These are phyloP conservation scores for Anniella stebbinsi DNA, from an alignment of 2,797 vertebrate genomes.

Conservation along the genomic window DNA sequence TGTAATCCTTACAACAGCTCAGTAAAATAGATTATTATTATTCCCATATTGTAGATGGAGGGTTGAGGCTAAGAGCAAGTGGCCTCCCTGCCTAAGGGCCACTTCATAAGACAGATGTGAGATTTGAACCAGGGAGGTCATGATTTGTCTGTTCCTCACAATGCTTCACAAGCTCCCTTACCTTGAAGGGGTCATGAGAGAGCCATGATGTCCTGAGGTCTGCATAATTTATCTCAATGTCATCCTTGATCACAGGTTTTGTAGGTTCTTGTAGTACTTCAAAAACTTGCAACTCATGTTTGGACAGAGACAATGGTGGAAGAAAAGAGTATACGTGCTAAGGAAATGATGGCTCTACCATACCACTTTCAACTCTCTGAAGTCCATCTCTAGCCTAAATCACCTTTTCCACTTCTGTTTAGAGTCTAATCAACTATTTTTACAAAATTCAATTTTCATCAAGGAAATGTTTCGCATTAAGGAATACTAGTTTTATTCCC, in stretches of 20 bases:
- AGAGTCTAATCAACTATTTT: not conserved
- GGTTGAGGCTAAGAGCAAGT: not conserved
- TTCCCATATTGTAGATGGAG: not conserved
- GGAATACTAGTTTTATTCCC: not conserved
- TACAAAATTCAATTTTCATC: not conserved
- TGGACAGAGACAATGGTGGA: not conserved
- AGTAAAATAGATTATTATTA: not conserved
- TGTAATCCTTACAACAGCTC: not conserved
- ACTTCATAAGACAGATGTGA: not conserved
- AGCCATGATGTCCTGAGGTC: not conserved
- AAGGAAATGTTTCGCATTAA: not conserved
- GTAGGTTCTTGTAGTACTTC: not conserved
- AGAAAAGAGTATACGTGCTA: not conserved
- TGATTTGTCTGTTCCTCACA: not conserved
- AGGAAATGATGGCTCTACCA: not conserved
- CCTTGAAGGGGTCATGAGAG: not conserved
- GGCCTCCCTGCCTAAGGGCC: not conserved
- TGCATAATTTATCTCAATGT: not conserved
- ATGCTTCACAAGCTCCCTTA: not conserved
- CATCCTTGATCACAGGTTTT: not conserved
- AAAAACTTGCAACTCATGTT: not conserved
- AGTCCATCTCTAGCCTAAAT: not conserved
- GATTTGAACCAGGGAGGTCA: not conserved
- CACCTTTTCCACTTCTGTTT: not conserved
- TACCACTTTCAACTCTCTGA: not conserved